Evolutionary conservation across 1,140 invertebrate species (phyloP).

Genomic region (Drosophila saltans): DNA sequence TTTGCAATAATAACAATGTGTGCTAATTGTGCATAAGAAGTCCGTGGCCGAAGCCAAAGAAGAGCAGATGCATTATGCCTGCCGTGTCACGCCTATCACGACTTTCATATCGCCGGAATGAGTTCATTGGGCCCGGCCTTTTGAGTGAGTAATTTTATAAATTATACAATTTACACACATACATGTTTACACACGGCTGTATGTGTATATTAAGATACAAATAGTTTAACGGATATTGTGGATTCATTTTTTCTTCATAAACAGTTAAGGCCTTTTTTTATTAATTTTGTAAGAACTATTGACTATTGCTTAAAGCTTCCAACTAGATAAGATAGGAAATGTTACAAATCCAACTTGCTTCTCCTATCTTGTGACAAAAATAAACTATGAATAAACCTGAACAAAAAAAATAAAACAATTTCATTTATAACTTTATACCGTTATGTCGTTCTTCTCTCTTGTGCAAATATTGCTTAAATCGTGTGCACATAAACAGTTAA

Average conservation of each 20-base stretch:
- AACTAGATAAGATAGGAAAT: slow-evolving; percentile 1
- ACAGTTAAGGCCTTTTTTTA: neutral
- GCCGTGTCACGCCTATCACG: slow-evolving; percentile 13
- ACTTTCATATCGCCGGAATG: slow-evolving; percentile 14
- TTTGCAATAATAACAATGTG: slow-evolving; percentile 5
- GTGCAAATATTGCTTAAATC: neutral
- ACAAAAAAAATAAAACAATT: neutral
- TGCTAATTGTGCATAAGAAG: slow-evolving; percentile 7
- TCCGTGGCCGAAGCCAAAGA: slow-evolving; percentile 2
- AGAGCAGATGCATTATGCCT: slow-evolving; percentile 14
- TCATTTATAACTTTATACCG: too few species aligned
- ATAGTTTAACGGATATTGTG: too few species aligned
- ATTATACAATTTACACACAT: neutral
- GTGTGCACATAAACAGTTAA: neutral
- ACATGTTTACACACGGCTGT: neutral
- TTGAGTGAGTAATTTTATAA: slow-evolving; percentile 10
- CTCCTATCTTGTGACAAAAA: slow-evolving; percentile 2
- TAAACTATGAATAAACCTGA: slow-evolving; percentile 1
- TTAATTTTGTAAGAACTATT: slow-evolving; percentile 2
- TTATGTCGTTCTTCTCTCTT: too few species aligned
- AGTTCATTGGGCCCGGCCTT: slow-evolving; percentile 16
- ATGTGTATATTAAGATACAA: too few species aligned
- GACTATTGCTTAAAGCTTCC: neutral
- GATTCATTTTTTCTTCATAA: too few species aligned
- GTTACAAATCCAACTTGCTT: neutral